These are phyloP conservation scores for Uromys caudimaculatus DNA, from an alignment of 2,797 vertebrate genomes.

Conservation along the genomic window DNA sequence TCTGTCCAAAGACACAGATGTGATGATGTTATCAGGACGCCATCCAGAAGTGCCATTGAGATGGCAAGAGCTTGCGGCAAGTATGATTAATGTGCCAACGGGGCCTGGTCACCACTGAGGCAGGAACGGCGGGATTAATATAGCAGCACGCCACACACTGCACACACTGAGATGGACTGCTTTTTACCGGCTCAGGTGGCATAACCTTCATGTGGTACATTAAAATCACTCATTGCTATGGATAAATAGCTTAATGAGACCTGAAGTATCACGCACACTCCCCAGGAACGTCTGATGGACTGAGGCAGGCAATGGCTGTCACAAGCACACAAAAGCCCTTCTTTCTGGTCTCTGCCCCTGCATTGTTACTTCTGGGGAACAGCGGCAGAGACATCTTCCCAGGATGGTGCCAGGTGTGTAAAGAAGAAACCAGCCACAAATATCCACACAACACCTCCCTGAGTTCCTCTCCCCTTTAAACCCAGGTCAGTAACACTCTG, in stretches of 20 bases:
- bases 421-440: conserved; percentile 87
- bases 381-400: conserved; percentile 91
- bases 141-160: conserved; percentile 86
- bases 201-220: conserved; percentile 86
- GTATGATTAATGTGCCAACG: conserved; percentile 85
- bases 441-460: conserved; percentile 80
- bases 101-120: conserved; percentile 87
- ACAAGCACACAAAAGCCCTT: conserved; percentile 90
- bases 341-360: conserved; percentile 81
- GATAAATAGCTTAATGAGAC: conserved; percentile 93
- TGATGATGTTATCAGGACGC: conserved; percentile 24
- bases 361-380: conserved; percentile 90
- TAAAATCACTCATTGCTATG: conserved; percentile 91
- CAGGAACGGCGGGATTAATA: conserved; percentile 89
- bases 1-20: neutral
- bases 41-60: conserved; percentile 54
- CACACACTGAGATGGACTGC: conserved; percentile 86
- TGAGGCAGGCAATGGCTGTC: conserved; percentile 86
- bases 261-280: conserved; percentile 87
- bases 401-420: conserved; percentile 88
- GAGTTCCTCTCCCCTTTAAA: conserved; percentile 60
- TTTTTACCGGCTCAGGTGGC: conserved; percentile 88
- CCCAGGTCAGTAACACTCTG: neutral
- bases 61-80: conserved; percentile 76
- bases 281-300: conserved; percentile 88